These are phyloP conservation scores for Cephalopachus bancanus DNA, from an alignment of 2,797 vertebrate species.

Conservation along the genomic window DNA sequence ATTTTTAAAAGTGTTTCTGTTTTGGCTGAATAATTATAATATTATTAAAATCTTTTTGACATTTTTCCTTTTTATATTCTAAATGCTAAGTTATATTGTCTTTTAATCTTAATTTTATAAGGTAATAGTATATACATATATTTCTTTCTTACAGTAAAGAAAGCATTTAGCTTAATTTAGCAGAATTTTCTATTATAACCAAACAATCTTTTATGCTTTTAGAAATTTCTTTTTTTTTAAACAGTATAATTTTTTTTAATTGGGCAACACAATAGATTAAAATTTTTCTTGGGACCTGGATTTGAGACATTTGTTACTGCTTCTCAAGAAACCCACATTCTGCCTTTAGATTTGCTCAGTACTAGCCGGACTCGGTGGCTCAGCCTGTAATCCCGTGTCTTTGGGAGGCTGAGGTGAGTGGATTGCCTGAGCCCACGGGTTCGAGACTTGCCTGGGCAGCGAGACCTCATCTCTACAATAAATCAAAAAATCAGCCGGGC, in stretches of 20 bases:
- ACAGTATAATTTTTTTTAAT: background rate
- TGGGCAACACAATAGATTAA: background rate
- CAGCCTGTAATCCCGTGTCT: too few species aligned
- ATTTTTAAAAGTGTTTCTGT: background rate
- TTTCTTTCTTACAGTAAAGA: slow-evolving; percentile 4
- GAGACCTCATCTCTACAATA: too few species aligned
- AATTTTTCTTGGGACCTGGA: background rate
- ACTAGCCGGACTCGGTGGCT: too few species aligned
- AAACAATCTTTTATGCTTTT: slow-evolving; percentile 21
- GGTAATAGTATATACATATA: background rate
- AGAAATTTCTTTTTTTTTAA: background rate
- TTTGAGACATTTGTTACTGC: background rate
- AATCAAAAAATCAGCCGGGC: too few species aligned
- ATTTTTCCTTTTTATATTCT: slow-evolving; percentile 5
- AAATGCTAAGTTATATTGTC: background rate
- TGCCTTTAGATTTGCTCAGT: background rate
- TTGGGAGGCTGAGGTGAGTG: too few species aligned
- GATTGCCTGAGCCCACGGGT: too few species aligned
- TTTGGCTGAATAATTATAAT: slow-evolving; percentile 4
- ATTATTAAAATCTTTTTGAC: background rate
- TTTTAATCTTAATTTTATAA: slow-evolving; percentile 42
- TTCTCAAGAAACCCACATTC: background rate
- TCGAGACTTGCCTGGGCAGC: too few species aligned
- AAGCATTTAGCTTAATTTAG: slow-evolving; percentile 35
- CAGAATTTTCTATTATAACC: background rate